Evolutionary conservation across 2,888 invertebrate genomes (phyloP), one percentile per base, ranked within the genome.

Genomic region (Drosophila mettleri): DNA sequence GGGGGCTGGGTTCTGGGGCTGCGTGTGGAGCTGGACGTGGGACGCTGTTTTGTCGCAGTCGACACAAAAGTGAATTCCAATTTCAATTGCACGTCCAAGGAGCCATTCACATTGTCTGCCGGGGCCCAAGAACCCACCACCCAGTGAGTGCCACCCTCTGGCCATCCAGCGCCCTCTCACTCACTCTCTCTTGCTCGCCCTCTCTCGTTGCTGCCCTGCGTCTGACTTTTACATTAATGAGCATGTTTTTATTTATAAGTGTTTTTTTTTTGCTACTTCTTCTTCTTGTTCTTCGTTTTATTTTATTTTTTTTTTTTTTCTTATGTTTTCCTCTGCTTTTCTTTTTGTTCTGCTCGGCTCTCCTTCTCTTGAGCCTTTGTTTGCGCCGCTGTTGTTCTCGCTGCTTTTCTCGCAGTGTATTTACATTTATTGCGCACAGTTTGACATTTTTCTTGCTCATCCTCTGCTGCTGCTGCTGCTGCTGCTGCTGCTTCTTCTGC

Each of bases 221-320:
- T 69, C 73, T 76, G 87, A 82, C 89, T 88, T 78, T 85, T 85
- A 87, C 72, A 87, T 88, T 88, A 88, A 85, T 85, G 84, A 85
- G 86, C 84, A 86, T 84, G 88, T 88, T 84, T 86, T 84, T 86
- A 86, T 83, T 83, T 88, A 83, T 83, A 88, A 83, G 84, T 88
- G 80, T 74, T 83, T 70, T 73, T 43, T 66, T 55, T 57, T 45
- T 31, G 38, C 34, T 18, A 20, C 57, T 41, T 24, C 24, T 51
- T 53, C 31, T 38, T 27, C 20, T 34, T n/a, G 14, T 29, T 9
- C n/a, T 53, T 55, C 33, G 41, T 16, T 41, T 38, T 57, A 22
- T 38, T 41, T 51, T 54, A 52, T 60, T 57, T n/a, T n/a, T 46
- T 16, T 41, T 38, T 57, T 31, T 38, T 41, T 51, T 54, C 55